Percentiles rank a stretch among this genome's conserved stretches.
These are phyloP conservation scores for Platichthys flesus DNA, from an alignment of 2,113 vertebrate species.

Conservation along the genomic window DNA sequence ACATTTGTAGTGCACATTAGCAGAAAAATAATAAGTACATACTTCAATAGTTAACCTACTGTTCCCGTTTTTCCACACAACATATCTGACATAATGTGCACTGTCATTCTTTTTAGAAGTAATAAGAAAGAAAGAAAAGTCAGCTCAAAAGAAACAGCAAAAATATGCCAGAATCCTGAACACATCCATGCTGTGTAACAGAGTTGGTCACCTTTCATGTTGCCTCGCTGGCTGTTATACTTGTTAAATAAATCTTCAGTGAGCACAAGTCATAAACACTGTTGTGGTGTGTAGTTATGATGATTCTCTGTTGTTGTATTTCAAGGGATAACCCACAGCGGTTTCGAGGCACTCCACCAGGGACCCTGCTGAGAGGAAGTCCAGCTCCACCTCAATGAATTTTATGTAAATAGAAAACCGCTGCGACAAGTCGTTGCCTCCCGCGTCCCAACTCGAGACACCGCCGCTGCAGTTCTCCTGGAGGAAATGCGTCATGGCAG, in stretches of 20 bases:
- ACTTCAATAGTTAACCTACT: slow-evolving; percentile 28
- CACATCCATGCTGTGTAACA: slow-evolving; percentile 45
- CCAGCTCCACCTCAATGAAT: slow-evolving; percentile 98
- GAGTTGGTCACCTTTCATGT: slow-evolving; percentile 22
- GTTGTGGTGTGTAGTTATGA: slow-evolving; percentile 48
- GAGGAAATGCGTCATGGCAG: slow-evolving; percentile 90
- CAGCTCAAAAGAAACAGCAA: slow-evolving; percentile 22
- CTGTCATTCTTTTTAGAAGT: slow-evolving; percentile 16
- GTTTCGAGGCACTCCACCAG: slow-evolving; percentile 98
- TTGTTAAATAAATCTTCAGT: slow-evolving; percentile 24
- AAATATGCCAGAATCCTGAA: slow-evolving; percentile 23
- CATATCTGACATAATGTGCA: slow-evolving; percentile 26
- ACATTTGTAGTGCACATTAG: slow-evolving; percentile 61
- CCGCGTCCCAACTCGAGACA: slow-evolving; percentile 74
- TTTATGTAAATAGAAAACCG: slow-evolving; percentile 91
- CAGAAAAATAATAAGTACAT: slow-evolving; percentile 36
- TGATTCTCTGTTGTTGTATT: slow-evolving; percentile 89
- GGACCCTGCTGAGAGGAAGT: slow-evolving; percentile 98
- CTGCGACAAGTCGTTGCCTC: slow-evolving; percentile 78
- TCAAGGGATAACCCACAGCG: slow-evolving; percentile 93
- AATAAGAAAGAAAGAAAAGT: slow-evolving; percentile 22
- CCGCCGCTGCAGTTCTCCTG: slow-evolving; percentile 89
- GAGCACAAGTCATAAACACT: slow-evolving; percentile 16
- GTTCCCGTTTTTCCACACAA: slow-evolving; percentile 15
- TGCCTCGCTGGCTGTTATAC: slow-evolving; percentile 21